Conservation (phyloP, 2,888 invertebrate genomes). For the Nudaria mundana region DNA sequence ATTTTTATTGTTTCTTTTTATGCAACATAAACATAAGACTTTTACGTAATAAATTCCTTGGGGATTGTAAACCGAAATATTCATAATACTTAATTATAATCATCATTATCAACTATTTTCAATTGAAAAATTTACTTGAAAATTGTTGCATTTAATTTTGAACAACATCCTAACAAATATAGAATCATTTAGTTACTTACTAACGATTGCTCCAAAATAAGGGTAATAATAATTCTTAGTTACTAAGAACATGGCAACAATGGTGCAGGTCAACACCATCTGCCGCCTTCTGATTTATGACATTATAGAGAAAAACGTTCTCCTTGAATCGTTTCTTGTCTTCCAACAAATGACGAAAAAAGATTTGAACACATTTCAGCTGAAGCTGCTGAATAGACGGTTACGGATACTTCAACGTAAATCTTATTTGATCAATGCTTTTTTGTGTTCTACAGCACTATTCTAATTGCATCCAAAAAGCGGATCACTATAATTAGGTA, state of each 20-base stretch:
- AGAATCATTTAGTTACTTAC: slow-evolving; percentile 47
- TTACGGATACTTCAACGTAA: background rate
- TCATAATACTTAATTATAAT: no score
- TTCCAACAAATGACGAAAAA: slow-evolving; percentile 58
- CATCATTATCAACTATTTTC: no score
- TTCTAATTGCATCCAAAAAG: no score
- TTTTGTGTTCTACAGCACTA: no score
- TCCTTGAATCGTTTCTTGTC: slow-evolving; percentile 57
- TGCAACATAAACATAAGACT: no score
- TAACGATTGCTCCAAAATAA: slow-evolving; percentile 45
- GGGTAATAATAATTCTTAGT: slow-evolving; percentile 67
- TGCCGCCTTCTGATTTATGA: slow-evolving; percentile 75
- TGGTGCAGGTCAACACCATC: slow-evolving; percentile 74
- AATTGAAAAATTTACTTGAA: no score
- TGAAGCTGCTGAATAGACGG: slow-evolving; percentile 29
- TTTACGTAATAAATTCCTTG: no score
- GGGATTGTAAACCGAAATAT: no score
- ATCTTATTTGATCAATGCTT: no score
- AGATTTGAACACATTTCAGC: slow-evolving; percentile 54
- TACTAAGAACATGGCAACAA: slow-evolving; percentile 71
- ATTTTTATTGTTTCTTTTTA: no score
- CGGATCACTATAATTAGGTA: no score
- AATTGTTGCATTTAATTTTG: background rate
- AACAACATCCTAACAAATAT: slow-evolving; percentile 22
- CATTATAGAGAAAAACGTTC: slow-evolving; percentile 61